Conservation (phyloP, 1,140 invertebrate species). For the Eriocheir sinensis region DNA sequence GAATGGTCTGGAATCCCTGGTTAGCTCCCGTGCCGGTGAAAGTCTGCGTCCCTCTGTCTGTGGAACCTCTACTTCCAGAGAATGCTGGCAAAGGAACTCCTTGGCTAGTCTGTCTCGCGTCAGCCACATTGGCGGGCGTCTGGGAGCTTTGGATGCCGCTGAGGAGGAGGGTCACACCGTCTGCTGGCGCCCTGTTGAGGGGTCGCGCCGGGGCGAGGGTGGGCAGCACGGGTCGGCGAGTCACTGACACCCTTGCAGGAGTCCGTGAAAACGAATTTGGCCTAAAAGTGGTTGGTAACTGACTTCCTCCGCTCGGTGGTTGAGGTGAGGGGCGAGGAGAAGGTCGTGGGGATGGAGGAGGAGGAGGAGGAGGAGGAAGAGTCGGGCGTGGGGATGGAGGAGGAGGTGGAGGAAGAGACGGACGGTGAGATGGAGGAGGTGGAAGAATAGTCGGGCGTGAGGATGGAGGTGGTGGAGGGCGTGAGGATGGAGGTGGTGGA, state of each 20-base stretch:
- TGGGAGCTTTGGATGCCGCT: constrained; percentile 54
- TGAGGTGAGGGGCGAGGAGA: neutral
- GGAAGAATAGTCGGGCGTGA: neutral
- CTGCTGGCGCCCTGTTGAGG: neutral
- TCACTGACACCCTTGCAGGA: constrained; percentile 52
- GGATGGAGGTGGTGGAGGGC: neutral
- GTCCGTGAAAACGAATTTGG: neutral
- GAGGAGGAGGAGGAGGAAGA: neutral
- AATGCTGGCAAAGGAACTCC: neutral
- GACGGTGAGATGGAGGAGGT: neutral
- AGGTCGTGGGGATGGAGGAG: neutral
- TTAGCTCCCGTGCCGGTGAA: neutral
- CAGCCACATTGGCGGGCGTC: constrained; percentile 28
- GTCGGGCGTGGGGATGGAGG: too few species aligned
- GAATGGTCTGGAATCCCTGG: neutral
- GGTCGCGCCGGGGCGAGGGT: neutral
- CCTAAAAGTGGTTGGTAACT: neutral
- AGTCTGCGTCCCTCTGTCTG: constrained; percentile 6
- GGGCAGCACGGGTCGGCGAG: constrained; percentile 33
- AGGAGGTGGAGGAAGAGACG: neutral
- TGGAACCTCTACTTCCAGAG: constrained; percentile 11
- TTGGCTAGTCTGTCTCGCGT: constrained; percentile 12
- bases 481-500: neutral
- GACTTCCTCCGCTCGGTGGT: neutral
- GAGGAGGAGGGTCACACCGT: constrained; percentile 40